phyloP scores from a whole-genome alignment of 2,797 vertebrate species.

The Neosalanx taihuensis region DNA sequence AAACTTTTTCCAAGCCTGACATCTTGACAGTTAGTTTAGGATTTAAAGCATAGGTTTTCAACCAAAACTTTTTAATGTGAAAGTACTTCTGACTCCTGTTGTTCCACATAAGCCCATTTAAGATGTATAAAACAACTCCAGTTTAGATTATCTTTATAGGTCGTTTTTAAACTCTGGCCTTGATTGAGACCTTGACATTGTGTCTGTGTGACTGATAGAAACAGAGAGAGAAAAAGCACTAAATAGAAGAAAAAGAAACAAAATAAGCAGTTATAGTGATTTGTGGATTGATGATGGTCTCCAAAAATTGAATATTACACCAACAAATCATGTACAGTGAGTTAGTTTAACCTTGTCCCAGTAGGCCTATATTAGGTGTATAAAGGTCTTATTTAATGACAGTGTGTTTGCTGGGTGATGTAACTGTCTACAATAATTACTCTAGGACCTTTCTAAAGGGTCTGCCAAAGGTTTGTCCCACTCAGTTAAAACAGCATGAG shows the following conservation, averaged over 20 bases:
- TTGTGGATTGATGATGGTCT: neutral
- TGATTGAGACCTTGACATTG: constrained; percentile 22
- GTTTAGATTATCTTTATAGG: constrained; percentile 24
- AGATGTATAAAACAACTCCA: constrained; percentile 14
- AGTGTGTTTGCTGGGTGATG: constrained; percentile 8
- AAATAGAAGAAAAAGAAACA: neutral
- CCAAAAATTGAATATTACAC: constrained; percentile 4
- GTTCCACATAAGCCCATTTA: constrained; percentile 18
- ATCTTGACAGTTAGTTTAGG: too few species aligned
- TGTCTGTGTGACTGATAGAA: constrained; percentile 15
- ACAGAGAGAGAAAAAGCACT: neutral
- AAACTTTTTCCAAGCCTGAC: too few species aligned
- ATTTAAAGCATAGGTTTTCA: too few species aligned
- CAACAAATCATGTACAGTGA: constrained; percentile 2
- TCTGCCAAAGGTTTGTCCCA: neutral
- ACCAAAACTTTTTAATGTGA: neutral
- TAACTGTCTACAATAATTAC: constrained; percentile 6
- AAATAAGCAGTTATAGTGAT: neutral
- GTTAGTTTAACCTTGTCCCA: constrained; percentile 10
- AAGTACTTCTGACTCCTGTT: neutral
- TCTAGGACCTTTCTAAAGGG: constrained; percentile 8
- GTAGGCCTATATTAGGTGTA: neutral
- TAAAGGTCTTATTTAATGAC: constrained; percentile 11
- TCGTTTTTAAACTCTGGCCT: constrained; percentile 13
- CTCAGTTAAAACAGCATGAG: constrained; percentile 15